These are phyloP conservation scores for Octonoba sinensis DNA, from an alignment of 2,888 invertebrate genomes.

Conservation along the genomic window DNA sequence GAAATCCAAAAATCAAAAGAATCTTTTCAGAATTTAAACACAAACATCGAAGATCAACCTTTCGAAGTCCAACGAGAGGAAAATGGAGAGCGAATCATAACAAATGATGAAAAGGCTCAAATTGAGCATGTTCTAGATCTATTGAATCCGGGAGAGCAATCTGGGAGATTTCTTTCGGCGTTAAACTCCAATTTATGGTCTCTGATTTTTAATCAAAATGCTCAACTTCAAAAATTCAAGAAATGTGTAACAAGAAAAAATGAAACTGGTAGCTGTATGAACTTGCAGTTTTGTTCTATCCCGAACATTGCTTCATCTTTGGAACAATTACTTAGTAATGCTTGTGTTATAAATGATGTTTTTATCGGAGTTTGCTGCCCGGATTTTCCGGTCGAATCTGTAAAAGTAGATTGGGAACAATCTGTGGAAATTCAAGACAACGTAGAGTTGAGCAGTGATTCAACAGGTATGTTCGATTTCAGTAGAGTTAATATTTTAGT, in stretches of 20 bases:
- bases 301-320: conserved; percentile 76
- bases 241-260: conserved; percentile 44
- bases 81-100: not conserved
- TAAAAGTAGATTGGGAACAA: conserved; percentile 44
- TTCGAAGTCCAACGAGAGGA: not conserved
- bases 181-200: conserved; percentile 15
- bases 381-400: conserved; percentile 69
- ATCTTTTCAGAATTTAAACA: not conserved
- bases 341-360: conserved; percentile 79
- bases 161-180: not conserved
- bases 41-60: no score
- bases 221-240: conserved; percentile 32
- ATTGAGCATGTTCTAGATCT: no score
- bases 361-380: conserved; percentile 83
- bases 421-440: not conserved
- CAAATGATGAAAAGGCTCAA: no score
- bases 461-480: not conserved
- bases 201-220: conserved; percentile 8
- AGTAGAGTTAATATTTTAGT: not conserved
- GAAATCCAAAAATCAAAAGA: no score
- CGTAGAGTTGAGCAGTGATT: not conserved
- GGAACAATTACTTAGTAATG: conserved; percentile 77
- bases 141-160: not conserved
- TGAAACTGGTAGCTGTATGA: conserved; percentile 70
- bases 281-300: conserved; percentile 76